Evolutionary conservation across 2,888 invertebrate genomes (phyloP).

Genomic region (Lithophane ornitopus): DNA sequence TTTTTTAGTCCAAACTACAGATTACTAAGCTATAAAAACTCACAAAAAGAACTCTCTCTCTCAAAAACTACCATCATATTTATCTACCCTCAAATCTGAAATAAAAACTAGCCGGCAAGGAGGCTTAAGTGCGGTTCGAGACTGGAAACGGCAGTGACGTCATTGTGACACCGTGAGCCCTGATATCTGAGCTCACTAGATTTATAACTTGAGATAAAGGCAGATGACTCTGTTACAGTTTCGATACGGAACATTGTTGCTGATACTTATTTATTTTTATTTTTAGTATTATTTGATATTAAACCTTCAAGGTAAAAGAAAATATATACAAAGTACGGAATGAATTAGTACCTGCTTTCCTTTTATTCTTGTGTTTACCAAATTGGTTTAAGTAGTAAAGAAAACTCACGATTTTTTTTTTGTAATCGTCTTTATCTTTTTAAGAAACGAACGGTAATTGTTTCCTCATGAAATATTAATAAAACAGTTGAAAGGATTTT

Average conservation of each 20-base stretch:
- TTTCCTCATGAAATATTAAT: not conserved
- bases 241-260: not conserved
- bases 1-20: conserved; percentile 4
- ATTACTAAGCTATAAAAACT: conserved; percentile 25
- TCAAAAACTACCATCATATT: conserved; percentile 33
- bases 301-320: not conserved
- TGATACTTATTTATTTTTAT: not conserved
- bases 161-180: conserved; percentile 45
- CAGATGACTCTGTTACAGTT: conserved; percentile 33
- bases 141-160: conserved; percentile 51
- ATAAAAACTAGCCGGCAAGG: conserved; percentile 58
- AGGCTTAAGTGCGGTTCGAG: conserved; percentile 48
- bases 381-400: not conserved
- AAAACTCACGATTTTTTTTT: not conserved
- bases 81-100: conserved; percentile 60
- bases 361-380: not conserved
- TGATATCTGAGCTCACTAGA: conserved; percentile 56
- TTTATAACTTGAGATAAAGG: conserved; percentile 58
- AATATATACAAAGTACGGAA: too few relatives aligned
- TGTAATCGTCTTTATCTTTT: not conserved
- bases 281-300: not conserved
- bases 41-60: conserved; percentile 11
- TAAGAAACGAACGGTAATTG: not conserved
- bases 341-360: not conserved
- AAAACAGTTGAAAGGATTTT: not conserved